Evolutionary conservation across 1,140 invertebrate species (phyloP).

Genomic region (silkworm (Bombyx mori)): DNA sequence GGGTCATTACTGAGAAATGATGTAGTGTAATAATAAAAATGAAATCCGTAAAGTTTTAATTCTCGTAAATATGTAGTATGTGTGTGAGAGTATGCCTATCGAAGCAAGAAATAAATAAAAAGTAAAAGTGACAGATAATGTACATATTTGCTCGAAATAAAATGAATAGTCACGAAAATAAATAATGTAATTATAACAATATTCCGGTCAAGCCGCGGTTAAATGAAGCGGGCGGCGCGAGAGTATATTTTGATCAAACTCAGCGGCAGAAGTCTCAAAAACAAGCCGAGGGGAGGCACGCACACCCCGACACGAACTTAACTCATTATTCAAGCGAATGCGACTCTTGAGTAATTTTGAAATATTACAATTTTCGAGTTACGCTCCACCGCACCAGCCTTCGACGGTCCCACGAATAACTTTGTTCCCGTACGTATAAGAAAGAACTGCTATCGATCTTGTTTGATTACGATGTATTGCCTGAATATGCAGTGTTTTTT

Average conservation of each 20-base stretch:
- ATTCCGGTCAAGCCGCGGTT: conserved; percentile 6
- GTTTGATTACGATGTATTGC: no score
- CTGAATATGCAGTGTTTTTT: no score
- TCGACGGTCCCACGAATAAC: conserved; percentile 34
- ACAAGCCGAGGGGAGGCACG: conserved; percentile 49
- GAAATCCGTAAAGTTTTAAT: no score
- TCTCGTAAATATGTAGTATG: no score
- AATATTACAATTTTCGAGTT: conserved; percentile 69
- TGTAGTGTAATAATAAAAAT: no score
- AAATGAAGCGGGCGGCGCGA: conserved; percentile 31
- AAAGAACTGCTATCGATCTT: not conserved
- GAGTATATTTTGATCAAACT: conserved; percentile 59
- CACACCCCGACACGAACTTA: conserved; percentile 55
- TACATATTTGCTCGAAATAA: no score
- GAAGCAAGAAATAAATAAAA: no score
- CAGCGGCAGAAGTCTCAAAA: conserved; percentile 54
- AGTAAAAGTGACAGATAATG: no score
- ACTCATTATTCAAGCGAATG: conserved; percentile 66
- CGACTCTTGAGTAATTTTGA: conserved; percentile 71
- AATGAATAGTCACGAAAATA: no score
- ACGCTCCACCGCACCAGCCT: conserved; percentile 32
- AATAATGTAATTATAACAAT: no score
- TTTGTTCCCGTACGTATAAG: conserved; percentile 5
- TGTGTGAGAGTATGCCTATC: no score
- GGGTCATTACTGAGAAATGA: no score